phyloP scores from a whole-genome alignment of 1,140 invertebrate genomes.

The Heliconius himera region DNA sequence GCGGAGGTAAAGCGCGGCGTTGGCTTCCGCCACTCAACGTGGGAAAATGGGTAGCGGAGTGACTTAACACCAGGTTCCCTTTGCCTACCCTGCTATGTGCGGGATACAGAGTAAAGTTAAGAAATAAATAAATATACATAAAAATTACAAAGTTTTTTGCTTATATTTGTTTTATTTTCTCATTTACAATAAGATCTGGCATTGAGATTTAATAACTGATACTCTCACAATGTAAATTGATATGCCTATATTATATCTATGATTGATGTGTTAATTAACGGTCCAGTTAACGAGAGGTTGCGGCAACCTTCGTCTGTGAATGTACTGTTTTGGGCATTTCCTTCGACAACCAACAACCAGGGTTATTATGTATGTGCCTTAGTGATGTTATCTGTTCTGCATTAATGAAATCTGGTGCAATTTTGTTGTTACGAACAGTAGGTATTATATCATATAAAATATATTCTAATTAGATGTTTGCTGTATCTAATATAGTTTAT shows the following conservation, averaged over 20 bases:
- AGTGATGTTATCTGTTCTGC: neutral
- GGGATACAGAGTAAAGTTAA: too few species aligned
- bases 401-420: neutral
- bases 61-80: too few species aligned
- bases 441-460: constrained; percentile 13
- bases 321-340: constrained; percentile 30
- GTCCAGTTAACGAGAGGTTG: constrained; percentile 37
- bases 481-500: neutral
- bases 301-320: constrained; percentile 34
- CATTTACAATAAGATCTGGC: neutral
- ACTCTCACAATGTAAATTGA: neutral
- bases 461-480: neutral
- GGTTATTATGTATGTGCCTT: constrained; percentile 5
- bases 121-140: too few species aligned
- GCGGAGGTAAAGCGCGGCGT: too few species aligned
- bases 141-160: neutral
- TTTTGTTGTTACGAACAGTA: neutral
- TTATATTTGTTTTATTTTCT: neutral
- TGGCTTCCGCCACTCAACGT: too few species aligned
- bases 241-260: constrained; percentile 15
- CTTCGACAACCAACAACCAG: constrained; percentile 15
- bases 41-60: too few species aligned
- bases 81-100: too few species aligned
- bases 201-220: neutral
- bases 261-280: constrained; percentile 44